Evolutionary conservation across 35 echinoderm and acorn worm species (phyloP), one percentile per base, ranked within the genome.

Genomic region (Patiria miniata): DNA sequence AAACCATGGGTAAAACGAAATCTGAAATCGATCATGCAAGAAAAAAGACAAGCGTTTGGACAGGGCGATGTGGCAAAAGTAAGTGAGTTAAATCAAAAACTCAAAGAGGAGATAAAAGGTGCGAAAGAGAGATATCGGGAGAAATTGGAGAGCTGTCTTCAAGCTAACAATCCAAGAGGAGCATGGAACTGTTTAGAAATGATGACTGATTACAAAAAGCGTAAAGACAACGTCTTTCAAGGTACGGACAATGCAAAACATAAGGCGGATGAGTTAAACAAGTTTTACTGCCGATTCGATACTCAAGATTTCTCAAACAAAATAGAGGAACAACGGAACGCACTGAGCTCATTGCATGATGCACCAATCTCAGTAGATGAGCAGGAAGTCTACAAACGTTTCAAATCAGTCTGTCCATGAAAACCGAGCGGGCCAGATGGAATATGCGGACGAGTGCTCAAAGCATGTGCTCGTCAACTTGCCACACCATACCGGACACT

Each of bases 161-260:
- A 38, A 56, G 47, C 81, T 0, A 10, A 58, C 57, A 56, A 83
- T 83, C 47, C 81, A 50, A 21, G 81, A 32, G 53, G 53, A 57
- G 53, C 53, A 57, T 57, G 53, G 53, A 57, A 83, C 34, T 57
- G 51, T 83, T 53, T 83, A 52, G 40, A 83, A 83, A 83, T 52
- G 29, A 83, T 57, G 81, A 83, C 83, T 30, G 54, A 37, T 85
- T 85, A 85, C 40, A 85, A 85, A 65, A 57, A 57, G 54, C 73
- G 73, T 38, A 15, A 85, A 59, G 56, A 52, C 56, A 57, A 85
- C 54, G 59, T 85, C 83, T 85, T 57, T 56, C 12, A 28, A 9
- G 39, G 83, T 36, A 47, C 22, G 7, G 59, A 73, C 12, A 30
- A 86, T 40, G 29, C 37, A 19, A 39, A 86, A 86, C 33, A 40